Conservation (phyloP, 1,140 invertebrate species). For the Globodera ellingtonae region DNA sequence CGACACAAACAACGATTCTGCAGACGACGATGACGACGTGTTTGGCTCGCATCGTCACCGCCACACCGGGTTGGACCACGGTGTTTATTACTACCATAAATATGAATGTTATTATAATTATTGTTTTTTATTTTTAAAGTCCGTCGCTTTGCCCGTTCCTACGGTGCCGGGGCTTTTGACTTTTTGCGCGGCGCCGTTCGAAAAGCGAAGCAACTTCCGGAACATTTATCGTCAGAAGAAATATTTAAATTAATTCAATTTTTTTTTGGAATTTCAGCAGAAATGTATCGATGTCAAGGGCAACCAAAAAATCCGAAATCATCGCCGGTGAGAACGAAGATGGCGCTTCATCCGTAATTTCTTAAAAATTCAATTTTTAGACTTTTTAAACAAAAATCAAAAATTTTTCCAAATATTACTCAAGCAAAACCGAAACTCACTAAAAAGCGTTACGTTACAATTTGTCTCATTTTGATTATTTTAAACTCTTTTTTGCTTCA, state of each 20-base stretch:
- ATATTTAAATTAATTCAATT: slow-evolving; percentile 4
- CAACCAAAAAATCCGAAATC: slow-evolving; percentile 24
- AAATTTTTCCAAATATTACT: too few species aligned
- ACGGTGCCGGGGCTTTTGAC: slow-evolving; percentile 14
- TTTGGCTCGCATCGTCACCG: slow-evolving; percentile 16
- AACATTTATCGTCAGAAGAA: neutral
- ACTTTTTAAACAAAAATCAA: too few species aligned
- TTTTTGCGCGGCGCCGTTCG: slow-evolving; percentile 18
- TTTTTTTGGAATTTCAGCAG: neutral
- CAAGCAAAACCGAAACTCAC: too few species aligned
- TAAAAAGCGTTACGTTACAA: too few species aligned
- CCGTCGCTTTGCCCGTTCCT: slow-evolving; percentile 26
- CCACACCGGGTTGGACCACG: slow-evolving; percentile 15
- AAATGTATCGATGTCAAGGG: slow-evolving; percentile 1
- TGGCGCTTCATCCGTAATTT: slow-evolving; percentile 16
- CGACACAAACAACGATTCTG: slow-evolving; percentile 5
- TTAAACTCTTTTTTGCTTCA: neutral
- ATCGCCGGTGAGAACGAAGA: slow-evolving; percentile 18
- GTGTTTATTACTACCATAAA: neutral
- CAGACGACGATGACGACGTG: slow-evolving; percentile 22
- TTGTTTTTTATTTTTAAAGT: neutral
- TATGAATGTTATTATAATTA: neutral
- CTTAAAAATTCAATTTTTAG: neutral
- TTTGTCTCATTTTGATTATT: too few species aligned
- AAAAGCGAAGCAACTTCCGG: slow-evolving; percentile 16